Base-by-base conservation (phyloP, 2,797 vertebrate species). In the Loriculus beryllinus region DNA sequence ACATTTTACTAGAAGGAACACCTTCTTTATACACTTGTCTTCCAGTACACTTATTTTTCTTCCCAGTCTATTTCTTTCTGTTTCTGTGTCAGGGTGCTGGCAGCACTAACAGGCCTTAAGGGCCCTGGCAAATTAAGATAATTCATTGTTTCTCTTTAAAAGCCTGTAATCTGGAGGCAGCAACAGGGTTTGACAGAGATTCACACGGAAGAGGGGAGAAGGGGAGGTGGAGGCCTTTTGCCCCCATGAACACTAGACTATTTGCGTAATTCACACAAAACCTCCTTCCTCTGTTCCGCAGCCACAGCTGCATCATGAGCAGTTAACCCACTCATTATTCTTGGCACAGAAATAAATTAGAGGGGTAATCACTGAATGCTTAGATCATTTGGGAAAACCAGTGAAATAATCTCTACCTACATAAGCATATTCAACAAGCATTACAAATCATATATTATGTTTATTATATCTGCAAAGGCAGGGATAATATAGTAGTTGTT, bases 321-420 rank as follows among this genome's bases (percentile, higher is more conserved):
- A 74, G 67, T 77, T 82, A 84, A 48, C 86, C 15, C 78, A 51
- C 90, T 83, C 82, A 7, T 81, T 68, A 81, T 67, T 83, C 90
- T 68, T 93, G 90, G 85, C 92, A 87, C 60, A 49, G 81, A 76
- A 87, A 70, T 64, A 76, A 82, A 82, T 76, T 28, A 87, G 63
- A 91, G 13, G 35, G 28, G 47, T 42, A 86, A 94, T 80, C 76
- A 51, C 80, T 43, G 54, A 76, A 82, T 3, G 51, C 64, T 91
- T 86, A 90, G 82, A 82, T 90, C 82, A 83, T 35, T 65, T 82
- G 82, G 54, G 76, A 92, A 92, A 94, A 90, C 79, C 74, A 79
- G 77, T 60, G 59, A 81, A 91, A 84, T n/a, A 12, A 94, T 92
- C 84, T 91, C 71, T 88, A 91, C 47, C 67, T 79, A 77, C 47